Percentiles rank a stretch among this genome's conserved stretches.
Evolutionary conservation across 2,888 invertebrate species (phyloP).

Genomic region (Listrodromus nycthemerus): DNA sequence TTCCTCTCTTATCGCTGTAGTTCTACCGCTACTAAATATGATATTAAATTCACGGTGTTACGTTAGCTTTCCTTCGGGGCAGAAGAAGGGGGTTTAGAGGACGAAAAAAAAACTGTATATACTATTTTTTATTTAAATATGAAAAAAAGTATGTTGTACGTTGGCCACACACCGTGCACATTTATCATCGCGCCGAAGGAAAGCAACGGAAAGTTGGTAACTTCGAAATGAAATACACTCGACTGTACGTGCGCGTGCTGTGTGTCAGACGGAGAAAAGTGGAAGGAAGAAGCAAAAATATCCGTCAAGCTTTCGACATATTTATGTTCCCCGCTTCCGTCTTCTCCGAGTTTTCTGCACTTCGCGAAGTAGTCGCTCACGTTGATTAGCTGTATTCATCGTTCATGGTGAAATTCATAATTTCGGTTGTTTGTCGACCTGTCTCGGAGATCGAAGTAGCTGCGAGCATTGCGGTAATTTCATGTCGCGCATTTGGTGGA

Average conservation of each 20-base stretch:
- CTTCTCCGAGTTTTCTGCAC: constrained; percentile 20
- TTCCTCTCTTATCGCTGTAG: background rate
- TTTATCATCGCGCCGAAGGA: constrained; percentile 49
- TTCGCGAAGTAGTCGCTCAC: constrained; percentile 29
- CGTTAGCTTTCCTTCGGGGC: background rate
- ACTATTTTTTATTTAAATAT: background rate
- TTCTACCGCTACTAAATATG: background rate
- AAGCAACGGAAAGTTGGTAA: constrained; percentile 65
- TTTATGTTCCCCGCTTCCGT: constrained; percentile 69
- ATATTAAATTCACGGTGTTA: constrained; percentile 5
- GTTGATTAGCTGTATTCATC: constrained; percentile 61
- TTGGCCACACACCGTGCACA: constrained; percentile 19
- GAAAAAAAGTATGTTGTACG: background rate
- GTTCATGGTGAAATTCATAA: constrained; percentile 53
- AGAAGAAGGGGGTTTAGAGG: background rate
- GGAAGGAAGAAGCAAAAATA: constrained; percentile 51
- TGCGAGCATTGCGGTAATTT: background rate
- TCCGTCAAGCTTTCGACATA: constrained; percentile 70
- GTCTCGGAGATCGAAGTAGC: background rate
- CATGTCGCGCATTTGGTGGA: background rate
- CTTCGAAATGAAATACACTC: constrained; percentile 61
- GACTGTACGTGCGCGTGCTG: constrained; percentile 28
- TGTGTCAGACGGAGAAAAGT: constrained; percentile 21
- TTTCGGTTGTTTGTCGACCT: constrained; percentile 62
- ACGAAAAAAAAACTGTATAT: background rate